Percentiles rank a stretch among this genome's conserved stretches.
Evolutionary conservation across 2,113 vertebrate species (phyloP).

Genomic region (Ahaetulla prasina): DNA sequence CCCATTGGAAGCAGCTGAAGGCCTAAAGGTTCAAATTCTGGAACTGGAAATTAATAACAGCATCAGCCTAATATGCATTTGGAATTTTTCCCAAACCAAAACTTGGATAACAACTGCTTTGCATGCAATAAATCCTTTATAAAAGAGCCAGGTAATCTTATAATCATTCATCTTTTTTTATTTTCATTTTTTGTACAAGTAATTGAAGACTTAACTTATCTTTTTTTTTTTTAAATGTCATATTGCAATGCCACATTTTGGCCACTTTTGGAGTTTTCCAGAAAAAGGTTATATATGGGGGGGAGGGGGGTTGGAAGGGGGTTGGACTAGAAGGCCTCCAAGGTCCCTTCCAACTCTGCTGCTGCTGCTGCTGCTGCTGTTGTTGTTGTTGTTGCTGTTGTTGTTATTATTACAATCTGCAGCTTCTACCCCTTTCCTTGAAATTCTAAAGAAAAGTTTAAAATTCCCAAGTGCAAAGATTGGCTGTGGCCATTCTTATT

Average conservation of each 20-base stretch:
- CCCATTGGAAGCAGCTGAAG: not conserved
- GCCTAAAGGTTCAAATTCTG: not conserved
- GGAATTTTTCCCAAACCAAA: not conserved
- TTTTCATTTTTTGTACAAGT: not conserved
- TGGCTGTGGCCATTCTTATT: not conserved
- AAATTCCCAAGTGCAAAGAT: too few relatives aligned
- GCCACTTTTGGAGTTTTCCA: not conserved
- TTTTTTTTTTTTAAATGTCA: not conserved
- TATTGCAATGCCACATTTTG: not conserved
- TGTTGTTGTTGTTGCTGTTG: too few relatives aligned
- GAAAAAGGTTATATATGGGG: not conserved
- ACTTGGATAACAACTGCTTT: not conserved
- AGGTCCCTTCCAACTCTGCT: too few relatives aligned
- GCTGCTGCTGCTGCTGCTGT: too few relatives aligned
- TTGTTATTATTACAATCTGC: too few relatives aligned
- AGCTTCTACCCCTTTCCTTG: not conserved
- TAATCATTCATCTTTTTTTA: not conserved
- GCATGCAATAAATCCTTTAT: not conserved
- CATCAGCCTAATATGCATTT: not conserved
- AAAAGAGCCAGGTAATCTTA: not conserved
- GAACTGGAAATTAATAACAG: not conserved
- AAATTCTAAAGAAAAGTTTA: not conserved
- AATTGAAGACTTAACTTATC: not conserved
- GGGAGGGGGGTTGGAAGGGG: too few relatives aligned
- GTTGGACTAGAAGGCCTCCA: too few relatives aligned